A percentile compares a stretch with the other conserved stretches of the same genome.
phyloP scores from a whole-genome alignment of 2,888 invertebrate genomes.

The Electrophaes corylata region DNA sequence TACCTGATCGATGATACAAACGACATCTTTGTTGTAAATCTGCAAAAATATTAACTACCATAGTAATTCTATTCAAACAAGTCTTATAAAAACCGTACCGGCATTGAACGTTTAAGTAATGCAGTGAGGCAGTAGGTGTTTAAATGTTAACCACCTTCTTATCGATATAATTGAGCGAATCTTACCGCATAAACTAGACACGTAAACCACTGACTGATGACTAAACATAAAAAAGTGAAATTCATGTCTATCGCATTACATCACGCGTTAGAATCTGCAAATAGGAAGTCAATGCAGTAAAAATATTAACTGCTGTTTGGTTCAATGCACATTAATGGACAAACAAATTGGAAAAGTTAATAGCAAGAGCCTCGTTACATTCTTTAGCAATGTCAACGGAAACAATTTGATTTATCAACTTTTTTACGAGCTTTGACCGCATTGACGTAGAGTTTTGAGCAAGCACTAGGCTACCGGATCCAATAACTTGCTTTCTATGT shows the following conservation, averaged over 20 bases:
- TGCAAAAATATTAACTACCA: constrained; percentile 46
- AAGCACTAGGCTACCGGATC: background rate
- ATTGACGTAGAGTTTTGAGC: background rate
- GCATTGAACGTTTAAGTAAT: constrained; percentile 20
- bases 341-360: constrained; percentile 52
- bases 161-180: constrained; percentile 32
- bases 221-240: constrained; percentile 63
- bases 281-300: constrained; percentile 52
- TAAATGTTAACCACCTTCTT: constrained; percentile 19
- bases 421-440: constrained; percentile 8
- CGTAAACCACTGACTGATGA: constrained; percentile 54
- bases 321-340: constrained; percentile 56
- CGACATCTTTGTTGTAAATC: constrained; percentile 67
- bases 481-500: background rate
- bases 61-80: background rate
- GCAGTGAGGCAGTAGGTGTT: constrained; percentile 25
- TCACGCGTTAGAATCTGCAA: constrained; percentile 50
- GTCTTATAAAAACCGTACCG: background rate
- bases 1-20: constrained; percentile 69
- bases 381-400: constrained; percentile 1
- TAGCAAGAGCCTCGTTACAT: constrained; percentile 22
- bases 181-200: constrained; percentile 63
- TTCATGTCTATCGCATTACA: constrained; percentile 64
- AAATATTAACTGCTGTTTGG: constrained; percentile 54
- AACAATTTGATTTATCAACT: constrained; percentile 12